These are phyloP conservation scores for Clavelina lepadiformis DNA, from an alignment of 23 tunicate genomes.

Conservation along the genomic window DNA sequence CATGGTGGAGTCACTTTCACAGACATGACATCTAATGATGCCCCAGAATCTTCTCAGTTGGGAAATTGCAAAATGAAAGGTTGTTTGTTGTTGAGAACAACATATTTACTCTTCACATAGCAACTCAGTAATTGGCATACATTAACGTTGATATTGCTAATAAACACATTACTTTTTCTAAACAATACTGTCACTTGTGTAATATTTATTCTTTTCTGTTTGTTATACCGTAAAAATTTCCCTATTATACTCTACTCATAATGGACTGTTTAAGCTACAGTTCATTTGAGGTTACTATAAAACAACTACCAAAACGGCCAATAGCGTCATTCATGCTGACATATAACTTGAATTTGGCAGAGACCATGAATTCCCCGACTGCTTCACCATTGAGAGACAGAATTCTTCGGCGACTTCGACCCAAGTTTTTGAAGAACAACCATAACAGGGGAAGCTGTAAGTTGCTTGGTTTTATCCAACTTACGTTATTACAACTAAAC, in stretches of 20 bases:
- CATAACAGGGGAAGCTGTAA: slow-evolving; percentile 9
- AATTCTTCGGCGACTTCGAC: slow-evolving; percentile 14
- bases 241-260: too few species aligned
- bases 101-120: too few species aligned
- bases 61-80: slow-evolving; percentile 5
- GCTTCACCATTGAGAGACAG: slow-evolving; percentile 13
- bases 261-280: too few species aligned
- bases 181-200: neutral
- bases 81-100: neutral
- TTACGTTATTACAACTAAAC: too few species aligned
- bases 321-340: too few species aligned
- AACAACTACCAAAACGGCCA: too few species aligned
- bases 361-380: neutral
- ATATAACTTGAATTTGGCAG: too few species aligned
- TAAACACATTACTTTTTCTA: too few species aligned
- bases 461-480: neutral
- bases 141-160: too few species aligned
- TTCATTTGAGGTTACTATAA: too few species aligned
- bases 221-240: too few species aligned
- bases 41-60: slow-evolving; percentile 10
- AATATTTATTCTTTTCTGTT: neutral
- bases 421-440: slow-evolving; percentile 8
- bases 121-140: too few species aligned
- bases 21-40: slow-evolving; percentile 31
- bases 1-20: neutral